Conservation (phyloP, 2,113 vertebrate genomes). For the Calyptommatus sinebrachiatus region DNA sequence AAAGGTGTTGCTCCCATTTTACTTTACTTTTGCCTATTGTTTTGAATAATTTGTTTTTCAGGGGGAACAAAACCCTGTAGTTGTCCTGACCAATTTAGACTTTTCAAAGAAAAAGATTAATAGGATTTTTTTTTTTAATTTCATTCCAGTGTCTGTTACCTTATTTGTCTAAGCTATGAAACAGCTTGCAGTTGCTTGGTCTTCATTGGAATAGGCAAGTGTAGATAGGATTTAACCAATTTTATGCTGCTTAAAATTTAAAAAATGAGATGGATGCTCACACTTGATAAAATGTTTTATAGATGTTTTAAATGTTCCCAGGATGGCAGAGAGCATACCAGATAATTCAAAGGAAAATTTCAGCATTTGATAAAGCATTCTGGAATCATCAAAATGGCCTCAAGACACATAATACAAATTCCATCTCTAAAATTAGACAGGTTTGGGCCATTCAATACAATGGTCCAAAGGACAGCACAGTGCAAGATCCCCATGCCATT, state of each 20-base stretch:
- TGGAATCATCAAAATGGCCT: neutral
- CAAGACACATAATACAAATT: neutral
- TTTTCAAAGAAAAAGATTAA: constrained; percentile 22
- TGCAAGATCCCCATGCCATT: neutral
- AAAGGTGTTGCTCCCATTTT: constrained; percentile 34
- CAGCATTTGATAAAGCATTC: neutral
- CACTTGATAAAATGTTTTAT: constrained; percentile 11
- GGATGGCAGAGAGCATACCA: neutral
- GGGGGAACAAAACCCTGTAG: neutral
- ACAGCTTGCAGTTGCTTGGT: constrained; percentile 6
- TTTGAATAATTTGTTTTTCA: constrained; percentile 22
- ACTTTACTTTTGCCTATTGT: constrained; percentile 17
- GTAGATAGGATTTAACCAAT: constrained; percentile 24
- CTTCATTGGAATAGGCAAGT: constrained; percentile 7
- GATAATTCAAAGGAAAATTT: neutral
- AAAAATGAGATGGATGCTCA: neutral
- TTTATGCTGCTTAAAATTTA: constrained; percentile 21
- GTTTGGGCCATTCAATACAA: neutral
- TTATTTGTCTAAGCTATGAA: constrained; percentile 32
- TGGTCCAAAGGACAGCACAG: neutral
- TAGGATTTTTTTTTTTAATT: constrained; percentile 33
- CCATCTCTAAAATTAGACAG: neutral
- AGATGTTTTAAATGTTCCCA: neutral
- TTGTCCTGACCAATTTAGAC: constrained; percentile 37
- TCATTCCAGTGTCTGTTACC: neutral